phyloP scores from a whole-genome alignment of 2,113 vertebrate genomes.

The Hypocryptadius cinnamomeus region DNA sequence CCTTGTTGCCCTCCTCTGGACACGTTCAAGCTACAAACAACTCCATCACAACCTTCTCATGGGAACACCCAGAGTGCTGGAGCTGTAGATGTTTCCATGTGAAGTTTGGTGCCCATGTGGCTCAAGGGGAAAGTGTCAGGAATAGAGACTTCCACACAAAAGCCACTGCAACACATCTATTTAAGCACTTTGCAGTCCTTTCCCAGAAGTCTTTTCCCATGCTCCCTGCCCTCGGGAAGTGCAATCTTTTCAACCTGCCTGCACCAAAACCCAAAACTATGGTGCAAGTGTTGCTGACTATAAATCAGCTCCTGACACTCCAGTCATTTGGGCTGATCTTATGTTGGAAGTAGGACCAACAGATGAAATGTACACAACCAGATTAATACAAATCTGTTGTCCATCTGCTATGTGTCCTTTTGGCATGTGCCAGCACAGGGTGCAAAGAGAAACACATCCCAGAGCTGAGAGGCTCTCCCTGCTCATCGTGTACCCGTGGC shows the following conservation, averaged over 20 bases:
- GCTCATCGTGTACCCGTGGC: not conserved
- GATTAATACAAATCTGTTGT: not conserved
- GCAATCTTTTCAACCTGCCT: not conserved
- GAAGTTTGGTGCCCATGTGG: not conserved
- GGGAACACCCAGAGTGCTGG: not conserved
- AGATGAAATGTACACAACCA: not conserved
- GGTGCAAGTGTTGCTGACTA: not conserved
- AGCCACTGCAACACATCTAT: not conserved
- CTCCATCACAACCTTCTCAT: not conserved
- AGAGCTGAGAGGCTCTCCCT: not conserved
- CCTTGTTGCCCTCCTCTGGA: too few relatives aligned
- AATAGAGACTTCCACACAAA: not conserved
- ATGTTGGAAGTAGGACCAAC: not conserved
- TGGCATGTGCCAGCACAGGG: not conserved
- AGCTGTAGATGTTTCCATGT: not conserved
- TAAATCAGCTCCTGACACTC: not conserved
- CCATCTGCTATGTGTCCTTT: not conserved
- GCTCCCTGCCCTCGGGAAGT: not conserved
- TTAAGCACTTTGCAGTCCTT: not conserved
- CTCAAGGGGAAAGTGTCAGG: not conserved
- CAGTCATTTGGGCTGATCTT: not conserved
- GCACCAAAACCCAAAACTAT: not conserved
- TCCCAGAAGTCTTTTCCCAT: not conserved
- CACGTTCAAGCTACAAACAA: not conserved
- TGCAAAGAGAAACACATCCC: not conserved